A percentile compares a stretch with the other conserved stretches of the same genome.
phyloP scores from a whole-genome alignment of 2,888 invertebrate species.

The Gryllus longicercus region DNA sequence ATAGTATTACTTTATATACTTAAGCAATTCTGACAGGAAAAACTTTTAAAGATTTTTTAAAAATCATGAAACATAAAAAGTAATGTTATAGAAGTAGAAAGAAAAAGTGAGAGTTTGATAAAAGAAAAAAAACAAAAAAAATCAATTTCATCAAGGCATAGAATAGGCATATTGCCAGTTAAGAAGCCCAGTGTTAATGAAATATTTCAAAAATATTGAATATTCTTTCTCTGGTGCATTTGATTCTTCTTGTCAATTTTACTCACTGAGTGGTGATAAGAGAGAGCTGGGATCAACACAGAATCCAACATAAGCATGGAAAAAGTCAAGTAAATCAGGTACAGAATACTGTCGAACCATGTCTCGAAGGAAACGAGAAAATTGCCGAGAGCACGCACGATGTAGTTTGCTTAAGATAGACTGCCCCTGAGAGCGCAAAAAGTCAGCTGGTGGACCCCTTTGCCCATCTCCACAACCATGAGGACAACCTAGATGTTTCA shows the following conservation, averaged over 20 bases:
- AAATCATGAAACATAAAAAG: too few relatives aligned
- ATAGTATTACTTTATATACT: too few relatives aligned
- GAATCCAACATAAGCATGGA: conserved; percentile 93
- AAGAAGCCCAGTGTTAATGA: too few relatives aligned
- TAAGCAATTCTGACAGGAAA: too few relatives aligned
- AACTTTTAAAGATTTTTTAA: too few relatives aligned
- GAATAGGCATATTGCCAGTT: too few relatives aligned
- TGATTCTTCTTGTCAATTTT: conserved; percentile 21
- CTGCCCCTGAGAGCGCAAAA: conserved; percentile 82
- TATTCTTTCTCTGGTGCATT: too few relatives aligned
- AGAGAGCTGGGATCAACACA: conserved; percentile 87
- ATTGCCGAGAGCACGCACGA: conserved; percentile 62
- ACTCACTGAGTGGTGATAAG: conserved; percentile 84
- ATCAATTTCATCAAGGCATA: too few relatives aligned
- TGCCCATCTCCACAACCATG: conserved; percentile 88
- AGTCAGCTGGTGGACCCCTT: conserved; percentile 84
- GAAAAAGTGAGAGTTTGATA: too few relatives aligned
- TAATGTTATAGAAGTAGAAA: too few relatives aligned
- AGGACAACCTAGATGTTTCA: conserved; percentile 89
- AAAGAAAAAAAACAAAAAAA: too few relatives aligned
- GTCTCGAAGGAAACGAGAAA: conserved; percentile 63
- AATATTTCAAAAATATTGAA: too few relatives aligned
- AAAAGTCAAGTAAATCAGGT: conserved; percentile 83
- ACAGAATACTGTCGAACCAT: conserved; percentile 76
- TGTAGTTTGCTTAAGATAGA: conserved; percentile 72